A percentile compares a stretch with the other conserved stretches of the same genome.
These are phyloP conservation scores for Erynnis tages DNA, from an alignment of 2,888 invertebrate species.

Conservation along the genomic window DNA sequence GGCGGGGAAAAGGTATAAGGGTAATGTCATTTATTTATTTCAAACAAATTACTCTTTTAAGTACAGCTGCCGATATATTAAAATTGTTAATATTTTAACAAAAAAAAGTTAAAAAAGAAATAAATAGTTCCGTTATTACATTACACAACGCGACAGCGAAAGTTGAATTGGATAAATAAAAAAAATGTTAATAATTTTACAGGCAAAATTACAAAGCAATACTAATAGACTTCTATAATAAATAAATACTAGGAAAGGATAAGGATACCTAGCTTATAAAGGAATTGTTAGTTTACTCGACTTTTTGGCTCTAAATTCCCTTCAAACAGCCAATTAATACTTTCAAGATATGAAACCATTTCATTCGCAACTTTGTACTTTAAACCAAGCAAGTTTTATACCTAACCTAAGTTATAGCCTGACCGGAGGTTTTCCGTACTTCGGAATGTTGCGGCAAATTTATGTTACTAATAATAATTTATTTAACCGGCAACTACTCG, in stretches of 20 bases:
- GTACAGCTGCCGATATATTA: slow-evolving; percentile 74
- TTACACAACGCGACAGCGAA: slow-evolving; percentile 47
- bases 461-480: no score
- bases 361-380: slow-evolving; percentile 6
- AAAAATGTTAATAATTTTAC: slow-evolving; percentile 47
- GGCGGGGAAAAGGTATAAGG: slow-evolving; percentile 34
- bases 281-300: slow-evolving; percentile 51
- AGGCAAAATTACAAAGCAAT: slow-evolving; percentile 74
- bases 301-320: slow-evolving; percentile 31
- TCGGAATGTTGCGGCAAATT: no score
- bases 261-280: slow-evolving; percentile 46
- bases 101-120: slow-evolving; percentile 53
- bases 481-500: no score
- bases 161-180: slow-evolving; percentile 38
- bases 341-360: slow-evolving; percentile 25
- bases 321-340: slow-evolving; percentile 38
- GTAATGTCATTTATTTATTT: slow-evolving; percentile 76
- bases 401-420: slow-evolving; percentile 47
- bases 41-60: slow-evolving; percentile 74
- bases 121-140: slow-evolving; percentile 49
- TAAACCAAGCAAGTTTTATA: slow-evolving; percentile 5
- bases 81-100: slow-evolving; percentile 69
- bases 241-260: slow-evolving; percentile 69
- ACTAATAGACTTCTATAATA: slow-evolving; percentile 65
- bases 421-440: no score